phyloP scores from a whole-genome alignment of 1,140 invertebrate genomes.

The Listronotus oregonensis region DNA sequence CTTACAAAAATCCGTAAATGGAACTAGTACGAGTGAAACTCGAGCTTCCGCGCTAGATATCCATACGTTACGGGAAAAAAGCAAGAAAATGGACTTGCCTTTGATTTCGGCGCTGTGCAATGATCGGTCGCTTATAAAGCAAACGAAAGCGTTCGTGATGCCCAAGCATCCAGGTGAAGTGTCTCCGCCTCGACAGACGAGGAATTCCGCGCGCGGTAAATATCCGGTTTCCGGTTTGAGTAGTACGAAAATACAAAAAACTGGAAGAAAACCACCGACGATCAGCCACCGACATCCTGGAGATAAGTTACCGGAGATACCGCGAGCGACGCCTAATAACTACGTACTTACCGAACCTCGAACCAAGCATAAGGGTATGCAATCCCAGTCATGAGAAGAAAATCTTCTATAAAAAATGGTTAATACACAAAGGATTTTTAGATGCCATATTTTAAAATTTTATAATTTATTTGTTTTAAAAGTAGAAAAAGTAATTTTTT shows the following conservation, averaged over 20 bases:
- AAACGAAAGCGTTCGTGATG: slow-evolving; percentile 81
- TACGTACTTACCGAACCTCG: slow-evolving; percentile 54
- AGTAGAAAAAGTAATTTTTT: too few species aligned
- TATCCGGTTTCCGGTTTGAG: slow-evolving; percentile 68
- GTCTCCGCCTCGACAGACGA: slow-evolving; percentile 39
- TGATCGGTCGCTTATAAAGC: slow-evolving; percentile 81
- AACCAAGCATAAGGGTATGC: slow-evolving; percentile 52
- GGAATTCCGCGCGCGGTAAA: slow-evolving; percentile 56
- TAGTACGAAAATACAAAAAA: slow-evolving; percentile 64
- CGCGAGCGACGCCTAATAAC: slow-evolving; percentile 55
- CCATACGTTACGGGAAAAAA: slow-evolving; percentile 79
- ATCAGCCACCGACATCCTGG: slow-evolving; percentile 66
- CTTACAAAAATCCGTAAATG: slow-evolving; percentile 8
- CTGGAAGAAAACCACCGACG: slow-evolving; percentile 60
- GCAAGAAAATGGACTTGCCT: slow-evolving; percentile 83
- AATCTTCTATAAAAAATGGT: slow-evolving; percentile 22
- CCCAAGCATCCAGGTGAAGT: slow-evolving; percentile 65
- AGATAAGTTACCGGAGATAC: slow-evolving; percentile 60
- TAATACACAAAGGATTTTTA: slow-evolving; percentile 1
- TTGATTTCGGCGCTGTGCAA: slow-evolving; percentile 89
- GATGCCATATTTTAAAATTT: too few species aligned
- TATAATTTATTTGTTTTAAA: too few species aligned
- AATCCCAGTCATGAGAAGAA: slow-evolving; percentile 48
- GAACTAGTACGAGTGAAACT: slow-evolving; percentile 13
- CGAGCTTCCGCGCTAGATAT: slow-evolving; percentile 69